Evolutionary conservation across 2,888 invertebrate species (phyloP).

Genomic region (Euplagia quadripunctaria): DNA sequence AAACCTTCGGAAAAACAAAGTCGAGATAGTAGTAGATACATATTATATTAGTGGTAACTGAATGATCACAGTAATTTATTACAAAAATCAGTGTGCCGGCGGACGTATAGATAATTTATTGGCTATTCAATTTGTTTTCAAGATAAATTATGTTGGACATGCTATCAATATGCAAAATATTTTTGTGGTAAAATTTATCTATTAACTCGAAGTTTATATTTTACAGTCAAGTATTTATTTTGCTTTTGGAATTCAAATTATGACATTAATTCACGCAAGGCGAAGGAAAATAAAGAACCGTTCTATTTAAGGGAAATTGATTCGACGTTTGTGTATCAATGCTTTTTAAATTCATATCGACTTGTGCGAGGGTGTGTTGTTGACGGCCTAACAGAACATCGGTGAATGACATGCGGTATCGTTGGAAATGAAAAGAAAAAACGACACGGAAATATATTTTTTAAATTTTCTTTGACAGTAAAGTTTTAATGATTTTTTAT

Average conservation of each 20-base stretch:
- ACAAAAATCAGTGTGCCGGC: background rate
- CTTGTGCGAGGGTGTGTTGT: slow-evolving; percentile 40
- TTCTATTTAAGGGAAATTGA: slow-evolving; percentile 21
- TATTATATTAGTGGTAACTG: background rate
- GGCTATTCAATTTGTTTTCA: background rate
- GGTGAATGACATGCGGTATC: slow-evolving; percentile 53
- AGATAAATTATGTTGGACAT: background rate
- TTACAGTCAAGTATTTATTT: background rate
- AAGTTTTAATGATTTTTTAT: background rate
- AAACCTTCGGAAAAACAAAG: background rate
- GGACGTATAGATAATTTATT: background rate
- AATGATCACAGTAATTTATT: background rate
- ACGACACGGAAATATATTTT: slow-evolving; percentile 19
- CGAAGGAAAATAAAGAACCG: slow-evolving; percentile 13
- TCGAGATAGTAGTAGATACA: background rate
- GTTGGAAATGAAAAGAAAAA: slow-evolving; percentile 35
- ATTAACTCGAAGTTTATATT: background rate
- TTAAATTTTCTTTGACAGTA: background rate
- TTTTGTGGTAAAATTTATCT: background rate
- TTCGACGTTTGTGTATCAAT: slow-evolving; percentile 19
- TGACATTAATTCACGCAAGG: background rate
- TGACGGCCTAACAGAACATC: slow-evolving; percentile 45
- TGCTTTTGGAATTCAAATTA: background rate
- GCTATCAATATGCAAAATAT: background rate
- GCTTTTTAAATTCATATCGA: slow-evolving; percentile 36